Base-by-base conservation (phyloP, 2,888 invertebrate species). In the Leucoptera coffeella region DNA sequence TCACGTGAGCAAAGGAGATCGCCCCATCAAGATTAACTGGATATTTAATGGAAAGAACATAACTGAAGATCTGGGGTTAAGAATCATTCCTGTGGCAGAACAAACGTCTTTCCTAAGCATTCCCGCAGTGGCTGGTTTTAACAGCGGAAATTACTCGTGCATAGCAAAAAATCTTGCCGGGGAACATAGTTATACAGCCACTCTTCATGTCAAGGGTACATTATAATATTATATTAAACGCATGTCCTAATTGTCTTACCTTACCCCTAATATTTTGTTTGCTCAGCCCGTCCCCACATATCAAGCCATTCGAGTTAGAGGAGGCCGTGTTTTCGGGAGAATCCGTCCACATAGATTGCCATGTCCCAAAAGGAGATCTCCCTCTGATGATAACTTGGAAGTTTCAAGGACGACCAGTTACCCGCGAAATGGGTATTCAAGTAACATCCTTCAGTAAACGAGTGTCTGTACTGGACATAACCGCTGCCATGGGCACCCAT, bases 131-230 rank as follows among this genome's bases (percentile, higher is more conserved):
- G 77, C 77, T 30, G 79, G 77, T 22, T 69, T 74, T 29, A 85
- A 86, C 49, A 78, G 80, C 36, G 86, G 86, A 30, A 74, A 78
- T 47, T 88, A 85, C 45, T 84, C 82, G 22, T 88, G 88, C 47
- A 74, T 78, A 29, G 87, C 85, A 13, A 73, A 69, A 37, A 87
- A 87, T 58, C 67, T 57, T 43, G 86, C 83, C 22, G 87, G 86
- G 36, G 71, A 65, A 39, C 74, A 77, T 37, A 79, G 77, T 53
- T 77, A 78, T 43, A 75, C 79, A 24, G 75, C 83, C 55, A 52
- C 65, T 38, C 57, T 62, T 40, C 64, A 67, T 44, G 62, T 72
- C 34, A 69, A 69, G 58, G 72, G 72, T 72, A 71, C 47, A 47
- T n/a, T n/a, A n/a, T n/a, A n/a, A n/a, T n/a, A 39, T 34, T 41